Evolutionary conservation across 2,797 vertebrate genomes (phyloP).

Genomic region (Hydrocynus forskahlii): DNA sequence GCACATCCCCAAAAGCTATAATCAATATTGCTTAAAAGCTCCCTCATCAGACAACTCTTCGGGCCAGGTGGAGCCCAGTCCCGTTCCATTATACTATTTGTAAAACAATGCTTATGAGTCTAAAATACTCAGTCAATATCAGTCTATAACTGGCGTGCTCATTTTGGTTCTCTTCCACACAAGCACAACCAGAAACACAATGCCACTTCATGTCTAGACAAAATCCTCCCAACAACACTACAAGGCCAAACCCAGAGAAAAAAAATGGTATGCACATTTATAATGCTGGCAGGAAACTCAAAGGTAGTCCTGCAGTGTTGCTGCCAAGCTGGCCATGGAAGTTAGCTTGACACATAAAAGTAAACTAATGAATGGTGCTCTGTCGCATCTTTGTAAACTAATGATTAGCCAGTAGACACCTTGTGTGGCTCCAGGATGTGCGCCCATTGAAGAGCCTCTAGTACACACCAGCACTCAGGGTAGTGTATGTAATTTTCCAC

Average conservation of each 20-base stretch:
- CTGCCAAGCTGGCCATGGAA: not conserved
- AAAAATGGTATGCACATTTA: not conserved
- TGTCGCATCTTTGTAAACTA: not conserved
- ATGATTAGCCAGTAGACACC: not conserved
- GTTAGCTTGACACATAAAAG: not conserved
- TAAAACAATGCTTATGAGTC: not conserved
- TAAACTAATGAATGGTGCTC: not conserved
- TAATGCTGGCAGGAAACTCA: not conserved
- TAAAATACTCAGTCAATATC: not conserved
- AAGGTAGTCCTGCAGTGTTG: not conserved
- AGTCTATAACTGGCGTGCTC: not conserved
- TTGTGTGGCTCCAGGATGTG: not conserved
- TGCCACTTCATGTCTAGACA: too few relatives aligned
- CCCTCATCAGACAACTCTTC: not conserved
- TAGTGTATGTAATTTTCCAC: slow-evolving; percentile 46
- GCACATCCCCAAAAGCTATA: not conserved
- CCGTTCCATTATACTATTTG: not conserved
- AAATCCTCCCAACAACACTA: not conserved
- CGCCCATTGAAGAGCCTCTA: not conserved
- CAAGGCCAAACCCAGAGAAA: not conserved
- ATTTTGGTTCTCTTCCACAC: not conserved
- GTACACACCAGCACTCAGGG: slow-evolving; percentile 2
- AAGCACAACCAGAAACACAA: not conserved
- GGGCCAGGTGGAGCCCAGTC: not conserved
- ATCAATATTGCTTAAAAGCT: not conserved